A percentile compares a stretch with the other conserved stretches of the same genome.
These are phyloP conservation scores for Apis dorsata DNA, from an alignment of 1,140 invertebrate species.

Conservation along the genomic window DNA sequence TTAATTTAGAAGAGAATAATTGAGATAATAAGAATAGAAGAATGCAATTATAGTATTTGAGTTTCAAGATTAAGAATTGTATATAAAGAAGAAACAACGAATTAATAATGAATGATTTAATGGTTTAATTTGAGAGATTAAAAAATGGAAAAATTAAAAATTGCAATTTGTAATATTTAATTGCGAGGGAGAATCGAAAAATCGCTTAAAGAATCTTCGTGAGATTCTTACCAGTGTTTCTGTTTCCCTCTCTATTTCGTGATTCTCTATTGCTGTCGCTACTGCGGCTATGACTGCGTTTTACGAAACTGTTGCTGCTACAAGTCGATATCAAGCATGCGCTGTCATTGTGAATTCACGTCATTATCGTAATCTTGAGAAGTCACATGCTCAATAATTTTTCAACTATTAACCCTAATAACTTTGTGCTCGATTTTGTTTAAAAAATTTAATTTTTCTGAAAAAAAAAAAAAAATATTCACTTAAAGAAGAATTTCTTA, in stretches of 20 bases:
- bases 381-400: background rate
- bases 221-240: background rate
- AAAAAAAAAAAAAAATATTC: background rate
- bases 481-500: background rate
- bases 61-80: too few relatives aligned
- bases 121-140: background rate
- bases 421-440: background rate
- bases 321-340: constrained; percentile 72
- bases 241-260: background rate
- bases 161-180: background rate
- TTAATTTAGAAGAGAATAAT: too few relatives aligned
- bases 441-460: too few relatives aligned
- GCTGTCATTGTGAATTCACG: constrained; percentile 42
- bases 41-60: too few relatives aligned
- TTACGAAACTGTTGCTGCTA: constrained; percentile 44
- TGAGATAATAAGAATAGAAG: too few relatives aligned
- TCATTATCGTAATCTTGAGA: constrained; percentile 28
- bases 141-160: background rate
- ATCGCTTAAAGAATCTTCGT: background rate
- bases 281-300: constrained; percentile 38
- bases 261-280: constrained; percentile 32
- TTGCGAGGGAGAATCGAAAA: background rate
- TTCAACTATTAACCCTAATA: background rate
- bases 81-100: too few relatives aligned
- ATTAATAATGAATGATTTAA: background rate